phyloP scores from a whole-genome alignment of 2,888 invertebrate genomes.

The Carpatolechia fugitivella region DNA sequence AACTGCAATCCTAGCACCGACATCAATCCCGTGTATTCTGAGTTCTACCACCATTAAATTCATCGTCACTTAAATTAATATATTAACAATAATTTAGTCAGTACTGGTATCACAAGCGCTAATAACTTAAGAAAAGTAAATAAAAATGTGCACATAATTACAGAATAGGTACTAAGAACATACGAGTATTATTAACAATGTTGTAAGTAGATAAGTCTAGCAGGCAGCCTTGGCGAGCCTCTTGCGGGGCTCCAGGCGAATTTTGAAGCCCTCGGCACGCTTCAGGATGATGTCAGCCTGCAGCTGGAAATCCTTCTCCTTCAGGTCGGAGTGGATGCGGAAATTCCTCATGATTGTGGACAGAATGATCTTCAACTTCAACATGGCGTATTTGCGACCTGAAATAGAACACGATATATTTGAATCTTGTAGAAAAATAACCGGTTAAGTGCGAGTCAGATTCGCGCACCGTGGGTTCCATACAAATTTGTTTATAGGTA shows the following conservation, averaged over 20 bases:
- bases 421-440: no score
- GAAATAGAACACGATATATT: no score
- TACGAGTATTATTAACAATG: constrained; percentile 10
- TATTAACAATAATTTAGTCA: constrained; percentile 52
- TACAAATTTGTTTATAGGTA: no score
- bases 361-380: constrained; percentile 87
- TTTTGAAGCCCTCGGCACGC: constrained; percentile 86
- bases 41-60: constrained; percentile 56
- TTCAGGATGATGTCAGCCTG: constrained; percentile 89
- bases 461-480: no score
- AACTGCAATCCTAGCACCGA: constrained; percentile 33
- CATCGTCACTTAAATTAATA: constrained; percentile 38
- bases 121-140: constrained; percentile 35
- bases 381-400: constrained; percentile 90
- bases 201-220: constrained; percentile 26
- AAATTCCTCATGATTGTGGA: constrained; percentile 87
- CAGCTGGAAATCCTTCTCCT: constrained; percentile 84
- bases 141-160: constrained; percentile 37
- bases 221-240: constrained; percentile 52
- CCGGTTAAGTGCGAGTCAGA: no score
- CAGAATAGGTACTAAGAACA: constrained; percentile 26
- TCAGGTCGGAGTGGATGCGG: constrained; percentile 83
- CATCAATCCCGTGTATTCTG: constrained; percentile 31
- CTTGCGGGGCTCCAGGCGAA: constrained; percentile 84
- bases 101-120: constrained; percentile 49